These are phyloP conservation scores for Capra hircus DNA, from an alignment of 2,113 vertebrate genomes.

Conservation along the genomic window DNA sequence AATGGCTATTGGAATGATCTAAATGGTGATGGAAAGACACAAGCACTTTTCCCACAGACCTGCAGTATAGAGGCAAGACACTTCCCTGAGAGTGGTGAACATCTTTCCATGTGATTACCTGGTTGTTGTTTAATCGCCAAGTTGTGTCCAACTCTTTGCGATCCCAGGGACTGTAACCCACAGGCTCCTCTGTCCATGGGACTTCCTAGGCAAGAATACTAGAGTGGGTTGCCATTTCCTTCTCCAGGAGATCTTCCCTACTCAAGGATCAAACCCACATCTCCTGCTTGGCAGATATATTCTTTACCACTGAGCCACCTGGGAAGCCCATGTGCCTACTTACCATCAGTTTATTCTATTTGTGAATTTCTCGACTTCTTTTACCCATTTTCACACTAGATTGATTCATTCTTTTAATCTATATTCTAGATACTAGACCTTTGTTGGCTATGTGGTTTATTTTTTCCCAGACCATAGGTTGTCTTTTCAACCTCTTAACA, in stretches of 20 bases:
- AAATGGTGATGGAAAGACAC: neutral
- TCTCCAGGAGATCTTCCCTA: neutral
- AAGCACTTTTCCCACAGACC: neutral
- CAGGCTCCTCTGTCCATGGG: neutral
- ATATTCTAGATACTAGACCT: neutral
- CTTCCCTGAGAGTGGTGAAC: neutral
- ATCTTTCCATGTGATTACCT: neutral
- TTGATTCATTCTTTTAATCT: neutral
- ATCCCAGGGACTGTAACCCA: neutral
- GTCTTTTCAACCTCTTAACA: neutral
- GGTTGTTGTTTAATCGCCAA: neutral
- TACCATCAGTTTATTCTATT: neutral
- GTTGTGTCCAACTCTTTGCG: accelerated
- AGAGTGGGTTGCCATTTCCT: neutral
- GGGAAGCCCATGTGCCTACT: neutral
- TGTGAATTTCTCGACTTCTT: neutral
- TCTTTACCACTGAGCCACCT: neutral
- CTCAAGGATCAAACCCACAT: neutral
- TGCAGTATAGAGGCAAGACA: neutral
- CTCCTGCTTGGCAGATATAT: neutral
- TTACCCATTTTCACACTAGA: neutral
- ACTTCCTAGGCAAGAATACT: neutral
- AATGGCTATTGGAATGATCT: neutral
- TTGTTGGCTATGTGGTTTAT: neutral
- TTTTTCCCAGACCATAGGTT: neutral